A percentile compares a stretch with the other conserved stretches of the same genome.
Conservation (phyloP, 2,888 invertebrate species). For the Agonopterix arenella region DNA sequence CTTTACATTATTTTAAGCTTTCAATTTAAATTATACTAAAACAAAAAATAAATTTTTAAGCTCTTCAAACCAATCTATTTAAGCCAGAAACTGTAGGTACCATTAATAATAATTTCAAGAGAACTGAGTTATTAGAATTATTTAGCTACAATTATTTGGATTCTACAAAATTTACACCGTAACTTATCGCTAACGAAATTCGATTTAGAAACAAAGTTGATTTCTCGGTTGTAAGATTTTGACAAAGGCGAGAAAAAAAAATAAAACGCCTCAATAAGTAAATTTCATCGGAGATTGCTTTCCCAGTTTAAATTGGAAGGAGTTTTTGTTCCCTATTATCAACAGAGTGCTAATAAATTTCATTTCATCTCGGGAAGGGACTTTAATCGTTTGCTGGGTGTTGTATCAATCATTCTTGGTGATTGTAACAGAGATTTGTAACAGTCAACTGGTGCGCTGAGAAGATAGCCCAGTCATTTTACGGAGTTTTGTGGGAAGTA, state of each 20-base stretch:
- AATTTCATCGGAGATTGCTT: slow-evolving; percentile 46
- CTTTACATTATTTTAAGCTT: no score
- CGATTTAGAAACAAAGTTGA: slow-evolving; percentile 1
- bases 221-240: slow-evolving; percentile 18
- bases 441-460: slow-evolving; percentile 38
- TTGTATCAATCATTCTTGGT: slow-evolving; percentile 53
- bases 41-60: no score
- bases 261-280: slow-evolving; percentile 40
- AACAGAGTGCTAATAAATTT: slow-evolving; percentile 53
- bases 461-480: no score
- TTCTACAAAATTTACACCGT: no score
- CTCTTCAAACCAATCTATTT: no score
- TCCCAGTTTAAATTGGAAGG: slow-evolving; percentile 26
- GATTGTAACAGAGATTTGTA: slow-evolving; percentile 55
- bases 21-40: no score
- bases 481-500: no score
- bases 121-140: no score
- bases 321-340: slow-evolving; percentile 46
- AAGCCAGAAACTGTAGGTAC: no score
- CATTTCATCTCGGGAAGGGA: slow-evolving; percentile 39
- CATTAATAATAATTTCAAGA: no score
- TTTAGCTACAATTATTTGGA: no score
- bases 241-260: slow-evolving; percentile 18
- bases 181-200: no score
- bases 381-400: slow-evolving; percentile 42